Conservation (phyloP, 2,888 invertebrate species). For the Rotaria socialis region DNA sequence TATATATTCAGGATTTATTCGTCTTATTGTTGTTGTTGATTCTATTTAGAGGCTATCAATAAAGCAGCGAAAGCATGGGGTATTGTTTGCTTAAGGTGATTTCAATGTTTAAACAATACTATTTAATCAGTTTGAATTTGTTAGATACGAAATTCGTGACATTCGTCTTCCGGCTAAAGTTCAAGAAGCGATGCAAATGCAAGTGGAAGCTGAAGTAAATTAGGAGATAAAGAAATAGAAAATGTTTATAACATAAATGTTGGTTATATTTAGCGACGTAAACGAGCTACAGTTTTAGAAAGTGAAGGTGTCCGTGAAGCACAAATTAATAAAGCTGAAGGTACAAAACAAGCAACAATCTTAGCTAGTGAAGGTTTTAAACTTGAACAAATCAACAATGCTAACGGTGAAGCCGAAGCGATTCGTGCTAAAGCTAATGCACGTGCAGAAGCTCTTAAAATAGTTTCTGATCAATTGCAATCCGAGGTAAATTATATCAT, state of each 20-base stretch:
- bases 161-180: constrained; percentile 82
- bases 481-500: background rate
- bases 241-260: background rate
- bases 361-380: constrained; percentile 90
- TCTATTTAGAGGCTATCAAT: constrained; percentile 74
- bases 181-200: constrained; percentile 98
- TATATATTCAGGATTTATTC: background rate
- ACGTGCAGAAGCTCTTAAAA: constrained; percentile 60
- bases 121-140: too few relatives aligned
- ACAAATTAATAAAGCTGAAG: constrained; percentile 95
- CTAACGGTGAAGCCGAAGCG: constrained; percentile 75
- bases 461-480: constrained; percentile 45
- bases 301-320: constrained; percentile 73
- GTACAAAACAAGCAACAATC: constrained; percentile 82
- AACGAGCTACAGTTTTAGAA: constrained; percentile 90
- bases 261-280: constrained; percentile 66
- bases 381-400: constrained; percentile 87
- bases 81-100: constrained; percentile 72
- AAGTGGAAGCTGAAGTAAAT: constrained; percentile 83
- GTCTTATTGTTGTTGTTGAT: background rate
- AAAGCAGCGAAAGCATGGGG: constrained; percentile 98
- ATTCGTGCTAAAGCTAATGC: constrained; percentile 73
- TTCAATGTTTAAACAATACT: background rate
- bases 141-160: constrained; percentile 83
- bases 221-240: too few relatives aligned